Evolutionary conservation across 2,888 invertebrate species (phyloP).

Genomic region (Tetragonisca angustula): DNA sequence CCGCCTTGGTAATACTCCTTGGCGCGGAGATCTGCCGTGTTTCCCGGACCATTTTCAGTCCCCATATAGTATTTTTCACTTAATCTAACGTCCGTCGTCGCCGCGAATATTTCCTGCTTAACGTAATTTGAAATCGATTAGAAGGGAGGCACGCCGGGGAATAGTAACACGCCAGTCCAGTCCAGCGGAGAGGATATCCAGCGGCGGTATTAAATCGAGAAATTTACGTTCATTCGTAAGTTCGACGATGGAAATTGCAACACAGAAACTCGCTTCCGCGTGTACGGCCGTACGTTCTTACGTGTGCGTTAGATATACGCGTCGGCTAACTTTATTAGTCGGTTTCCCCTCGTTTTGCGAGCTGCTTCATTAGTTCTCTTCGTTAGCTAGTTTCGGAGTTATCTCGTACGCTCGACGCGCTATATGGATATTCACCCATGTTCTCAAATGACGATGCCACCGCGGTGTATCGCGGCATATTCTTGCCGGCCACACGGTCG

Average conservation of each 20-base stretch:
- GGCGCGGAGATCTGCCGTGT: too few relatives aligned
- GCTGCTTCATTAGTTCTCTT: slow-evolving; percentile 60
- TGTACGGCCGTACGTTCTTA: slow-evolving; percentile 39
- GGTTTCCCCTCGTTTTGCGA: slow-evolving; percentile 48
- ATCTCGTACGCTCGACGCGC: slow-evolving; percentile 33
- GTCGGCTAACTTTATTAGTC: slow-evolving; percentile 52
- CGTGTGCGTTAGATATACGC: slow-evolving; percentile 1
- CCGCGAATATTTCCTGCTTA: background rate
- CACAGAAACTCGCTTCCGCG: slow-evolving; percentile 41
- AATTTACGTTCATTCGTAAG: slow-evolving; percentile 42
- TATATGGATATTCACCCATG: slow-evolving; percentile 1
- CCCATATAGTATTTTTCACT: background rate
- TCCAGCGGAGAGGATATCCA: too few relatives aligned
- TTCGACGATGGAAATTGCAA: slow-evolving; percentile 49
- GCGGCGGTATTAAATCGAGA: slow-evolving; percentile 20
- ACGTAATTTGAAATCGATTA: background rate
- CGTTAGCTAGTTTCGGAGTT: slow-evolving; percentile 46
- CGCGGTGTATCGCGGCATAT: background rate
- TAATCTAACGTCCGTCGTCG: accelerated
- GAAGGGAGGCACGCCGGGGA: too few relatives aligned
- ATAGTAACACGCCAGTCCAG: too few relatives aligned
- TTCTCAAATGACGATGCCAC: slow-evolving; percentile 42
- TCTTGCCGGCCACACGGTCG: slow-evolving; percentile 29
- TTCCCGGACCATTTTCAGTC: background rate
- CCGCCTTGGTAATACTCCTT: too few relatives aligned